Evolutionary conservation across 2,888 invertebrate species (phyloP).

Genomic region (Trissoscelio sp.): DNA sequence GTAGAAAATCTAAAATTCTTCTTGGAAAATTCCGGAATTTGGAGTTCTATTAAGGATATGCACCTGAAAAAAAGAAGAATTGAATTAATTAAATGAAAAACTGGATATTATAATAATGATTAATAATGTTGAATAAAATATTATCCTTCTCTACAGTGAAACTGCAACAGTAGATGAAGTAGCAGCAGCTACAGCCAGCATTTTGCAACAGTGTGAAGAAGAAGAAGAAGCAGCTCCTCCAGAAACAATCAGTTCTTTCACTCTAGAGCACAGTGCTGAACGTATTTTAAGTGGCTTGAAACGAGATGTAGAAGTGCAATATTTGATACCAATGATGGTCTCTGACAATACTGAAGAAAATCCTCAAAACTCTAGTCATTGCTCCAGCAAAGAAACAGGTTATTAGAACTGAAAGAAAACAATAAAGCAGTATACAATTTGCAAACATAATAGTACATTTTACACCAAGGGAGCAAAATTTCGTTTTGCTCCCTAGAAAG

Average conservation of each 20-base stretch:
- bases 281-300: slow-evolving; percentile 86
- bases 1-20: no score
- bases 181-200: slow-evolving; percentile 85
- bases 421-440: not conserved
- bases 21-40: no score
- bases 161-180: slow-evolving; percentile 83
- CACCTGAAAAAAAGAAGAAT: no score
- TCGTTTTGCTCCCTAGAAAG: no score
- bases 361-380: slow-evolving; percentile 72
- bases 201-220: slow-evolving; percentile 78
- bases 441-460: no score
- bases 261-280: slow-evolving; percentile 85
- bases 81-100: no score
- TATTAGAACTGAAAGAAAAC: slow-evolving; percentile 10
- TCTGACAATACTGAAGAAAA: slow-evolving; percentile 66
- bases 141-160: no score
- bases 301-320: slow-evolving; percentile 86
- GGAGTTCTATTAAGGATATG: no score
- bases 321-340: slow-evolving; percentile 82
- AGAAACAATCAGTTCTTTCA: slow-evolving; percentile 76
- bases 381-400: slow-evolving; percentile 80
- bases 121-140: no score
- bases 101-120: no score
- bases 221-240: slow-evolving; percentile 75
- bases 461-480: no score